Evolutionary conservation across 2,797 vertebrate genomes (phyloP), one percentile per base, ranked within the genome.

Genomic region (Denticeps clupeoides): DNA sequence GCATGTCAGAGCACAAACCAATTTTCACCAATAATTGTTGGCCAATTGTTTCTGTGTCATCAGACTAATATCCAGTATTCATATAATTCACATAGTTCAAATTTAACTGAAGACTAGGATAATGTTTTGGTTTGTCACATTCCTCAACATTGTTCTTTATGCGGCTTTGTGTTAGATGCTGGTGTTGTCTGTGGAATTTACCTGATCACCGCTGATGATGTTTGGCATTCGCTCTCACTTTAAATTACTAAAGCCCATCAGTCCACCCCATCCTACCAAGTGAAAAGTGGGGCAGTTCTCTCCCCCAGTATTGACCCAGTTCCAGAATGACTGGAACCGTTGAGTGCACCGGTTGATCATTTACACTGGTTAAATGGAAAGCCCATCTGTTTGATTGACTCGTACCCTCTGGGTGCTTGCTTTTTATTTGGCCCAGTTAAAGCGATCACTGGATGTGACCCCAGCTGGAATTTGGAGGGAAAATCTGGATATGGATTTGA

Each of bases 391-490:
- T 51, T 75, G 68, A 78, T 78, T 66, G 70, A 73, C 67, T 65
- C 56, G 53, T 64, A 56, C 67, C 62, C 69, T 65, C 62, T 69
- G 74, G 63, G 72, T 60, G 12, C 60, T 47, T 26, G 35, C 51
- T 53, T 35, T 51, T 47, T 51, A 45, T 56, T 41, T 52, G 33
- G 79, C 72, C 68, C 81, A 77, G 83, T 84, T 84, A 83, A 70
- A 77, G 78, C 79, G 81, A 77, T 75, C 80, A 78, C 80, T 81
- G 78, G 71, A 79, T 8, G 32, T 10, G 25, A 4, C 12, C 4
- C 16, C 12, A 16, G 33, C 15, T 31, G 5, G 31, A 25, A 31
- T 31, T 15, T 27, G 10, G 28, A 26, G 8, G 31, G 31, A 31
- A 29, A 31, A 29, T 31, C n/a, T n/a, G n/a, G n/a, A n/a, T n/a